These are phyloP conservation scores for Vollenhovia emeryi DNA, from an alignment of 1,140 invertebrate species.

Conservation along the genomic window DNA sequence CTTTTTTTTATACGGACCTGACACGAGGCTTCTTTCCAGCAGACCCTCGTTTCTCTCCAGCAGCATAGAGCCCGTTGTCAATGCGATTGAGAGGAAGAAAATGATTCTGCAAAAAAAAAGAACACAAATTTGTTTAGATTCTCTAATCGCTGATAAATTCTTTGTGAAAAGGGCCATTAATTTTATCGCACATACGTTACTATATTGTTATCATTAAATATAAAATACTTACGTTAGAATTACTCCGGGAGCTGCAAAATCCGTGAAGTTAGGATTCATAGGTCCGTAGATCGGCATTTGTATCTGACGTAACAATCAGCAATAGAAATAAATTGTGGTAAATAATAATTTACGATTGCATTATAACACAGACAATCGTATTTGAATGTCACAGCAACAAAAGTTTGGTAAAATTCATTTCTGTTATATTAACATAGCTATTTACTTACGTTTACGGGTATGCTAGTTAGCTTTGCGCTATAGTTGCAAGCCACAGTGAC, in stretches of 20 bases:
- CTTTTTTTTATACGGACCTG: constrained; percentile 86
- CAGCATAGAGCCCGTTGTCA: constrained; percentile 96
- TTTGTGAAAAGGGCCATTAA: not conserved
- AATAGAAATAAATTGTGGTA: constrained; percentile 20
- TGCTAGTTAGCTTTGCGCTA: constrained; percentile 89
- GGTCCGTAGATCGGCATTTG: constrained; percentile 94
- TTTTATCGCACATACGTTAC: not conserved
- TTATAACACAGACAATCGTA: not conserved
- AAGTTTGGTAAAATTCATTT: not conserved
- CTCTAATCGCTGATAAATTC: not conserved
- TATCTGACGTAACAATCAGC: constrained; percentile 85
- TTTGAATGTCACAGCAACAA: not conserved
- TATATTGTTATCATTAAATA: not conserved
- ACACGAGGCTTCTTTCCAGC: constrained; percentile 94
- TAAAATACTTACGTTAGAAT: constrained; percentile 92
- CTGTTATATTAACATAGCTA: not conserved
- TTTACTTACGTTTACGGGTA: constrained; percentile 88
- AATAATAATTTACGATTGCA: constrained; percentile 22
- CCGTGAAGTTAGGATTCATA: constrained; percentile 94
- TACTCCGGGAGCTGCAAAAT: constrained; percentile 97
- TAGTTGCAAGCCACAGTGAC: constrained; percentile 89
- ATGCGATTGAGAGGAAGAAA: constrained; percentile 96
- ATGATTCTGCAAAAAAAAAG: constrained; percentile 93
- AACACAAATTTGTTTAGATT: not conserved
- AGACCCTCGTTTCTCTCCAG: constrained; percentile 96